Evolutionary conservation across 35 echinoderm and acorn worm genomes (phyloP).

Genomic region (Lytechinus pictus): DNA sequence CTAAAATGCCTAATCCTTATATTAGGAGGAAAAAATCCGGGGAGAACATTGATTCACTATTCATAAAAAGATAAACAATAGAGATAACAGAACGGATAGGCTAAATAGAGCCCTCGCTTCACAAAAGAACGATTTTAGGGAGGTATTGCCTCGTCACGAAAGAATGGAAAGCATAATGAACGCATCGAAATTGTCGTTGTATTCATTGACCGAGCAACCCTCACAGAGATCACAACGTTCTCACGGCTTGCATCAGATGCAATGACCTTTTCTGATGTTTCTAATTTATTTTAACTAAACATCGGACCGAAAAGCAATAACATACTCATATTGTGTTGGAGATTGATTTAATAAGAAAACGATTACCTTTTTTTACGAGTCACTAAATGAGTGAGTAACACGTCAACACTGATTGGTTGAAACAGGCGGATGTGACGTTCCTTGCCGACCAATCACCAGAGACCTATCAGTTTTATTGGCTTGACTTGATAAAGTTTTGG

Average conservation of each 20-base stretch:
- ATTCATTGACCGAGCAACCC: not conserved
- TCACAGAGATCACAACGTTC: not conserved
- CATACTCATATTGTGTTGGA: too few relatives aligned
- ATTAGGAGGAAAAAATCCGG: not conserved
- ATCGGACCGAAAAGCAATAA: too few relatives aligned
- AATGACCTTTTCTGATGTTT: too few relatives aligned
- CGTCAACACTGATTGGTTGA: conserved; percentile 18
- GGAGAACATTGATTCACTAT: not conserved
- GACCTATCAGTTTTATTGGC: not conserved
- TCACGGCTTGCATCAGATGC: not conserved
- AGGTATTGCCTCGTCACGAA: not conserved
- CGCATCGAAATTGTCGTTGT: not conserved
- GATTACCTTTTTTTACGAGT: not conserved
- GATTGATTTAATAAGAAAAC: too few relatives aligned
- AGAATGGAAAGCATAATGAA: not conserved
- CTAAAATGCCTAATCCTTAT: not conserved
- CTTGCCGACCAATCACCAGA: conserved; percentile 28
- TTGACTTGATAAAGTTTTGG: conserved; percentile 15
- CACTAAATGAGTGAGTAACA: not conserved
- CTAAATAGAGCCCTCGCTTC: not conserved
- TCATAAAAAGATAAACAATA: conserved; percentile 14
- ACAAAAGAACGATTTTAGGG: not conserved
- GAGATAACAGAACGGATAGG: not conserved
- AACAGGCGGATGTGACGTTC: not conserved
- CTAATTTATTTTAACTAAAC: too few relatives aligned